A percentile compares a stretch with the other conserved stretches of the same genome.
Evolutionary conservation across 2,888 invertebrate species (phyloP).

Genomic region (Caenorhabditis sulstoni): DNA sequence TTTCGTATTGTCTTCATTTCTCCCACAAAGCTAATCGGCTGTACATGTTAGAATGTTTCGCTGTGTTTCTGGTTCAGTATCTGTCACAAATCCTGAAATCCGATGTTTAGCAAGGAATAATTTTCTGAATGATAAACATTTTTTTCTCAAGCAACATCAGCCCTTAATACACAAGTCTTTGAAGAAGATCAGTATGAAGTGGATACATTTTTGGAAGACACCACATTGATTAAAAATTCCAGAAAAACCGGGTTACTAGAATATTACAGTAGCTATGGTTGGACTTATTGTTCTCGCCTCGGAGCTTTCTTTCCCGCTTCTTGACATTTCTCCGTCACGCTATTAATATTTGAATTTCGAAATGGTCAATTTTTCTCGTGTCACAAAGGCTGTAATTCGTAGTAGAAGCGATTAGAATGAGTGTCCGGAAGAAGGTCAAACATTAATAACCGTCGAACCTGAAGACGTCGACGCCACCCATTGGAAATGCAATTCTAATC

Average conservation of each 20-base stretch:
- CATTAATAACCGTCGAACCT: too few relatives aligned
- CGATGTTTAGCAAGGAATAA: constrained; percentile 7
- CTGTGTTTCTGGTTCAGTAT: constrained; percentile 1
- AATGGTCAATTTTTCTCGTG: too few relatives aligned
- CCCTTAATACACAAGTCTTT: too few relatives aligned
- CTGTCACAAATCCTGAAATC: too few relatives aligned
- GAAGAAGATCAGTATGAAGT: too few relatives aligned
- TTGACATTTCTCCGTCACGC: neutral
- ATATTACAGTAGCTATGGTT: constrained; percentile 38
- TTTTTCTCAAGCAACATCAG: too few relatives aligned
- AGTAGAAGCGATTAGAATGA: too few relatives aligned
- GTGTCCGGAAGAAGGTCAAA: too few relatives aligned
- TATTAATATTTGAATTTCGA: too few relatives aligned
- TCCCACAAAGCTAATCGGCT: neutral
- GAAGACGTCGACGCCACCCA: too few relatives aligned
- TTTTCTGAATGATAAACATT: constrained; percentile 25
- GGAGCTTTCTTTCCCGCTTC: neutral
- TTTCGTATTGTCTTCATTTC: constrained; percentile 19
- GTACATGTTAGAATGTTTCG: constrained; percentile 8
- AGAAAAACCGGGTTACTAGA: constrained; percentile 27
- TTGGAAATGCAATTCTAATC: too few relatives aligned
- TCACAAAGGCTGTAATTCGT: too few relatives aligned
- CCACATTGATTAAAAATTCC: neutral
- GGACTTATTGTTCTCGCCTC: constrained; percentile 18
- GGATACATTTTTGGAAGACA: neutral